Conservation (phyloP, 2,888 invertebrate species). For the Drosophila atripex region DNA sequence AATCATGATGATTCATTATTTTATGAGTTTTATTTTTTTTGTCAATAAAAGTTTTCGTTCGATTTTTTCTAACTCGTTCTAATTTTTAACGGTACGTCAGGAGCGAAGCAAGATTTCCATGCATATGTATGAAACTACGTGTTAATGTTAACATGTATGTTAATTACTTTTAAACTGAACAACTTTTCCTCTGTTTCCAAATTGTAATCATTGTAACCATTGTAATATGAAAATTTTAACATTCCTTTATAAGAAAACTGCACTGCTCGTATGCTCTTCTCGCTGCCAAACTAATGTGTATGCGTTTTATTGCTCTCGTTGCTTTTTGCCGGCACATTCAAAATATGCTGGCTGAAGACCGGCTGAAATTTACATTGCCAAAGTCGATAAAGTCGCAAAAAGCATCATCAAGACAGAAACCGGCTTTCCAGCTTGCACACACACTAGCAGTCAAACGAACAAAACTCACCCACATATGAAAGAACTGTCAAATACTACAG, state of each 20-base stretch:
- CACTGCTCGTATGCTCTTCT: slow-evolving; percentile 2
- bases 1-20: too few species aligned
- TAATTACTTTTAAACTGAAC: too few species aligned
- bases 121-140: too few species aligned
- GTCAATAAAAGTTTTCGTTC: too few species aligned
- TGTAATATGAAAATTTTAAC: too few species aligned
- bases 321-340: slow-evolving; percentile 19
- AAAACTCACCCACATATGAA: slow-evolving; percentile 72
- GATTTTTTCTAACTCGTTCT: too few species aligned
- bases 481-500: slow-evolving; percentile 61
- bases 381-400: slow-evolving; percentile 51
- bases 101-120: too few species aligned
- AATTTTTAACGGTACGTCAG: too few species aligned
- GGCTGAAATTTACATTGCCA: slow-evolving; percentile 30
- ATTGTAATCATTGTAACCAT: too few species aligned
- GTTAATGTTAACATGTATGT: too few species aligned
- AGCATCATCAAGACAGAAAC: slow-evolving; percentile 56
- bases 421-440: slow-evolving; percentile 55
- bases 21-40: too few species aligned
- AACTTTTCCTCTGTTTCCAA: too few species aligned
- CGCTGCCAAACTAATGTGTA: slow-evolving; percentile 29
- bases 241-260: neutral
- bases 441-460: slow-evolving; percentile 13
- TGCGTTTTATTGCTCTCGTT: slow-evolving; percentile 27
- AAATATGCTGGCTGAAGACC: slow-evolving; percentile 10